A percentile compares a stretch with the other conserved stretches of the same genome.
phyloP scores from a whole-genome alignment of 2,113 vertebrate genomes.

The Alethe diademata region DNA sequence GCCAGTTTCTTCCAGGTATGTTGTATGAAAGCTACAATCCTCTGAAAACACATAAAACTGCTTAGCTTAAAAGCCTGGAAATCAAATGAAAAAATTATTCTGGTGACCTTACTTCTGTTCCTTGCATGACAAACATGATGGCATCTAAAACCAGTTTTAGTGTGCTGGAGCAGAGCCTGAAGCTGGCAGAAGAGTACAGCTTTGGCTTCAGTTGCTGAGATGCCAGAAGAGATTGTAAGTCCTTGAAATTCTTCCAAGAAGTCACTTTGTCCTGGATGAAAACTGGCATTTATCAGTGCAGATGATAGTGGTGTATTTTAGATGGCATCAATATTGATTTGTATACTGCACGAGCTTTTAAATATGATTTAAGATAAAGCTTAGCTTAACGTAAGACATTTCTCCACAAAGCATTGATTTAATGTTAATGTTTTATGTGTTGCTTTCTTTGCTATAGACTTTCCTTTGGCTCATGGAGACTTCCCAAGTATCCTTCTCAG shows the following conservation, averaged over 20 bases:
- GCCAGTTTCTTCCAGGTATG: background rate
- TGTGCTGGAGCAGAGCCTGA: constrained; percentile 39
- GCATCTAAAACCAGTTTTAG: constrained; percentile 57
- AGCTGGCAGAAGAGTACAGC: constrained; percentile 34
- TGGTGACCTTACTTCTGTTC: constrained; percentile 51
- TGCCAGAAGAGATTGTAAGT: constrained; percentile 62
- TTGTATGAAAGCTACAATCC: background rate
- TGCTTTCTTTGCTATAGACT: background rate
- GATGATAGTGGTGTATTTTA: constrained; percentile 53
- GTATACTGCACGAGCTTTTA: constrained; percentile 44
- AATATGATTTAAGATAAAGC: constrained; percentile 63
- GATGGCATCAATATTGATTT: constrained; percentile 65
- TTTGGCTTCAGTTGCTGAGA: constrained; percentile 44
- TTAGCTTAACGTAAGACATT: constrained; percentile 40
- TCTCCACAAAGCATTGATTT: constrained; percentile 51
- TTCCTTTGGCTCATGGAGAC: background rate
- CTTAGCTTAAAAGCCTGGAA: constrained; percentile 44
- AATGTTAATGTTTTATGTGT: constrained; percentile 10
- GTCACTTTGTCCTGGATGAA: constrained; percentile 61
- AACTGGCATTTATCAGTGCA: constrained; percentile 49
- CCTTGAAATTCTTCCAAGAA: constrained; percentile 66
- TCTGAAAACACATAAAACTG: background rate
- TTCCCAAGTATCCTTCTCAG: background rate
- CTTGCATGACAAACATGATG: constrained; percentile 29
- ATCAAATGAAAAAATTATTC: constrained; percentile 42